phyloP scores from a whole-genome alignment of 2,113 vertebrate genomes.

The Tichodroma muraria region DNA sequence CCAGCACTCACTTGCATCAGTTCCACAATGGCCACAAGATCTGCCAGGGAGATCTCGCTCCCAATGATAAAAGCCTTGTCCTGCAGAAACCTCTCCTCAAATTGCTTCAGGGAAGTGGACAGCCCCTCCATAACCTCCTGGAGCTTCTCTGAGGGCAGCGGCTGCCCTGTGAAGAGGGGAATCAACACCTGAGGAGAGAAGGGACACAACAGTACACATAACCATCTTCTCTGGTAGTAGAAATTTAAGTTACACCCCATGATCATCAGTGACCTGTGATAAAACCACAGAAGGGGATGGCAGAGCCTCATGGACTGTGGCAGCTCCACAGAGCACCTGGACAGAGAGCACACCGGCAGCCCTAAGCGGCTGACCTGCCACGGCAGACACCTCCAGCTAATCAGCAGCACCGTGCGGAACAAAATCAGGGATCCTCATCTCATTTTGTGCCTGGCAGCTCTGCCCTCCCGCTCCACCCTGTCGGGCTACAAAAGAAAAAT shows the following conservation, averaged over 20 bases:
- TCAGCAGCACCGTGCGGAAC: not conserved
- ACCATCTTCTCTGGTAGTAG: not conserved
- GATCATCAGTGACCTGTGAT: not conserved
- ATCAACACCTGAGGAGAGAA: constrained; percentile 70
- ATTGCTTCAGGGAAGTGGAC: constrained; percentile 63
- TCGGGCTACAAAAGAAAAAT: not conserved
- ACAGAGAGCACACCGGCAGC: not conserved
- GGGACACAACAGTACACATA: not conserved
- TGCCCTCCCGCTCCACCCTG: not conserved
- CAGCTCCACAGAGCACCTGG: not conserved
- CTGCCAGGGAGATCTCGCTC: constrained; percentile 81
- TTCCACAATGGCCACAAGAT: constrained; percentile 86
- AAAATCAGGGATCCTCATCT: not conserved
- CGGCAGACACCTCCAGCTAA: not conserved
- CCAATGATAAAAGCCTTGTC: constrained; percentile 79
- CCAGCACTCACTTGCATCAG: constrained; percentile 82
- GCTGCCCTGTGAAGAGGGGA: constrained; percentile 70
- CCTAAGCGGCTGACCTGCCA: not conserved
- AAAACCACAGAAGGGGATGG: not conserved
- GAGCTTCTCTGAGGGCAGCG: constrained; percentile 75
- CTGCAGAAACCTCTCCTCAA: constrained; percentile 86
- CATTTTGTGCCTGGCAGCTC: not conserved
- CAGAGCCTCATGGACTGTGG: not conserved
- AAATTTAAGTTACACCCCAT: not conserved
- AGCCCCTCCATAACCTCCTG: constrained; percentile 76